Percentiles rank a stretch among this genome's conserved stretches.
These are phyloP conservation scores for Drosophila phalerata DNA, from an alignment of 2,888 invertebrate genomes.

Conservation along the genomic window DNA sequence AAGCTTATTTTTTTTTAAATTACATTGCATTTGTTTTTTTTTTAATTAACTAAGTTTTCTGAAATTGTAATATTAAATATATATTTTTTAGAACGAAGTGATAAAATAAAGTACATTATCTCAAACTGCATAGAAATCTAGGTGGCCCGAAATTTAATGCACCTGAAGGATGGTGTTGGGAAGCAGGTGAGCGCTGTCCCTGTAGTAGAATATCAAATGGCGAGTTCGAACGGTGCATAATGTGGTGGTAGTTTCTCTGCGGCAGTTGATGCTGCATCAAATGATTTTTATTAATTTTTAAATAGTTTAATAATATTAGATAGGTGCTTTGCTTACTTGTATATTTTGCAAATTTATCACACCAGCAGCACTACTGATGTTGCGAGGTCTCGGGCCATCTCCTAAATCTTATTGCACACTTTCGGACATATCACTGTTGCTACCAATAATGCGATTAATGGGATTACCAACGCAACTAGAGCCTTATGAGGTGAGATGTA, in stretches of 20 bases:
- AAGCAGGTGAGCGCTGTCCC: slow-evolving; percentile 83
- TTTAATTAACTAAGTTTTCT: slow-evolving; percentile 54
- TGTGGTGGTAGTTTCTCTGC: slow-evolving; percentile 84
- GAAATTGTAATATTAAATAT: slow-evolving; percentile 21
- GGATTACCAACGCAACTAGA: slow-evolving; percentile 38
- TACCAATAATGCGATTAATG: slow-evolving; percentile 50
- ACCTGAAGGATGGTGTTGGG: slow-evolving; percentile 82
- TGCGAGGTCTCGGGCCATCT: slow-evolving; percentile 91
- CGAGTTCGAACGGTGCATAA: slow-evolving; percentile 85
- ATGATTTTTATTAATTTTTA: slow-evolving; percentile 17
- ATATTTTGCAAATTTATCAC: slow-evolving; percentile 83
- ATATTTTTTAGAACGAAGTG: slow-evolving; percentile 84
- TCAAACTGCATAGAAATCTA: slow-evolving; percentile 86
- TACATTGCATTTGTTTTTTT: slow-evolving; percentile 45
- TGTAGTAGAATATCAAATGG: slow-evolving; percentile 85
- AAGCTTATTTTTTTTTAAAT: slow-evolving; percentile 21
- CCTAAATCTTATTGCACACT: slow-evolving; percentile 91
- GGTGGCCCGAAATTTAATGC: slow-evolving; percentile 85
- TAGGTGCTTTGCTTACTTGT: slow-evolving; percentile 80
- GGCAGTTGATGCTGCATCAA: slow-evolving; percentile 83
- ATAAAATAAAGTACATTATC: slow-evolving; percentile 85
- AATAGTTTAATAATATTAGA: neutral
- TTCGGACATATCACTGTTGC: slow-evolving; percentile 83
- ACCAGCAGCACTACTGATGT: slow-evolving; percentile 76
- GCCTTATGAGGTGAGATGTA: slow-evolving; percentile 86